Evolutionary conservation across 2,113 vertebrate genomes (phyloP), one percentile per base, ranked within the genome.

Genomic region (Gambusia holbrooki): DNA sequence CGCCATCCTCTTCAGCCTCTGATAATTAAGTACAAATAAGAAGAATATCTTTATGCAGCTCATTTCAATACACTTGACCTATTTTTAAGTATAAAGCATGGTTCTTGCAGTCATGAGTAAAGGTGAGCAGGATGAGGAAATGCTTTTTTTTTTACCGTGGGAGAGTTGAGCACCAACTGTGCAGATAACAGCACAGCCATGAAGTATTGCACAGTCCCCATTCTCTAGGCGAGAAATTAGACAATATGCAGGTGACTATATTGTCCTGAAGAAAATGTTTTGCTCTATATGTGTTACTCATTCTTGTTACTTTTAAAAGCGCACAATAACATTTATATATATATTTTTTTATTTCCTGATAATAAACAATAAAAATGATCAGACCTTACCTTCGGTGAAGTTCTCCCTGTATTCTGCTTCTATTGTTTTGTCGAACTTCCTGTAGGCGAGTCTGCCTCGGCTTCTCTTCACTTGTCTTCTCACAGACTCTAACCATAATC

Each of bases 81-180:
- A n/a, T 28, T 40, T 0, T 62, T 17, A 51, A 19, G 33, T 0
- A 19, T 60, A 9, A 67, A 17, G 35, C 10, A 61, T 22, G 11
- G 3, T 62, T 33, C 37, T 25, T 40, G 22, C 27, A 37, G 69
- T 14, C 27, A n/a, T 28, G 13, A 75, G 30, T 30, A 13, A 3
- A 28, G 1, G 6, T 6, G 0, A 13, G 58, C 35, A 3, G 69
- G 73, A 1, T 27, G 22, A 11, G 42, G 17, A 48, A 51, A 4
- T 14, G 10, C 1, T 27, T 25, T 11, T 48, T 37, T 12, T 65
- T 19, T 91, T 93, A 93, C 93, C 92, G 13, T 0, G 1, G 92
- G 82, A 5, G 12, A 63, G 8, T 73, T 54, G 63, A 83, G 12
- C 6, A 62, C 73, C 79, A 71, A 7, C 30, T 70, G 63, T 74